These are phyloP conservation scores for Nycticryphes semicollaris DNA, from an alignment of 2,113 vertebrate species.

Conservation along the genomic window DNA sequence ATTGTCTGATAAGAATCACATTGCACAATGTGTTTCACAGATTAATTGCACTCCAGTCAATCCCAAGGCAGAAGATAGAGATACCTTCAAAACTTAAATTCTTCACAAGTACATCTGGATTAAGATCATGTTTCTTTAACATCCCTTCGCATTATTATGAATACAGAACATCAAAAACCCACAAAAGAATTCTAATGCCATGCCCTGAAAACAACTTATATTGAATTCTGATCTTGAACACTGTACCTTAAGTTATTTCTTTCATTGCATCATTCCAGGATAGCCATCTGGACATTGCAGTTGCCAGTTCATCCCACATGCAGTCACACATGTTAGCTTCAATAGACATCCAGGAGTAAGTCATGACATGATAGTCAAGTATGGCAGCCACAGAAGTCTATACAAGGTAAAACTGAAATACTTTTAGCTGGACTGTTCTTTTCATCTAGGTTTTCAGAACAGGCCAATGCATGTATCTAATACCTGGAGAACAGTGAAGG, in stretches of 20 bases:
- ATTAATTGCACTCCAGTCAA: conserved; percentile 32
- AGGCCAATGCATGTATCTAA: background rate
- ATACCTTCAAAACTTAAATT: background rate
- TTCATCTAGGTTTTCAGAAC: background rate
- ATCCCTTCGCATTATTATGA: background rate
- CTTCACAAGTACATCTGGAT: conserved; percentile 5
- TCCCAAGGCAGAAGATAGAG: background rate
- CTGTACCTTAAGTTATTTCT: background rate
- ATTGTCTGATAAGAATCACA: conserved; percentile 50
- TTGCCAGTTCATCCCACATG: background rate
- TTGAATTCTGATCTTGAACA: conserved; percentile 23
- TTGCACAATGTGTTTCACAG: conserved; percentile 26
- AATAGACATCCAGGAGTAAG: background rate
- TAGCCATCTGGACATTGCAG: conserved; percentile 5
- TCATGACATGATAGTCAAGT: background rate
- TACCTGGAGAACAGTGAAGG: background rate
- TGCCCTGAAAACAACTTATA: background rate
- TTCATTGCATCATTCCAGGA: conserved; percentile 8
- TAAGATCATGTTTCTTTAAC: background rate
- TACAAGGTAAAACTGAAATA: background rate
- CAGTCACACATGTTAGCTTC: background rate
- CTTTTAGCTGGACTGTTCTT: background rate
- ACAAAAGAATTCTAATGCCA: background rate
- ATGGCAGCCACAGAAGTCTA: background rate
- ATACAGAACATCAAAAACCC: background rate